A percentile compares a stretch with the other conserved stretches of the same genome.
These are phyloP conservation scores for Atrina japonica DNA, from an alignment of 2,888 invertebrate species.

Conservation along the genomic window DNA sequence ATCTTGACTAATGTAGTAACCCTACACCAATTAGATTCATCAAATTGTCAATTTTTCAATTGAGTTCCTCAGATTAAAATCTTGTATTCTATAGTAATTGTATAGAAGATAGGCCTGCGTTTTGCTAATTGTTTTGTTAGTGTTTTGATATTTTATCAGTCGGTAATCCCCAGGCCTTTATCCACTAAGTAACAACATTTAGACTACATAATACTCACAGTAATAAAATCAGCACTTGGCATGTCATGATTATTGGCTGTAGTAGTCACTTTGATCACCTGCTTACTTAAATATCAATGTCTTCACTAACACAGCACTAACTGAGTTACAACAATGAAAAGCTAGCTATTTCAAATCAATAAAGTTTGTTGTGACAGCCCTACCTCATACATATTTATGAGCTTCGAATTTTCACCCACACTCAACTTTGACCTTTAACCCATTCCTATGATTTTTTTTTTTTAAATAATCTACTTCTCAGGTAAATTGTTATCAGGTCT, in stretches of 20 bases:
- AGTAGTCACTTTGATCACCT: constrained; percentile 25
- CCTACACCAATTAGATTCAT: too few species aligned
- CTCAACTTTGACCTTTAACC: constrained; percentile 33
- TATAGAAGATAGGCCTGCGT: too few species aligned
- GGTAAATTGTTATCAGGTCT: too few species aligned
- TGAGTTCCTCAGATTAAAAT: too few species aligned
- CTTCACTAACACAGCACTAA: constrained; percentile 24
- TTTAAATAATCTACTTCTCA: too few species aligned
- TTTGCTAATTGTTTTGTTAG: too few species aligned
- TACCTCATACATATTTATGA: constrained; percentile 40
- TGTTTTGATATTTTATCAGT: constrained; percentile 22
- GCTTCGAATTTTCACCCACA: constrained; percentile 14
- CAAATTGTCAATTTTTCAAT: too few species aligned
- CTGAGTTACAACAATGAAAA: constrained; percentile 26
- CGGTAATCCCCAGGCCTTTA: constrained; percentile 11
- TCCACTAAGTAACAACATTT: constrained; percentile 15
- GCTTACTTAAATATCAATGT: constrained; percentile 23
- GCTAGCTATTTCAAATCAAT: constrained; percentile 40
- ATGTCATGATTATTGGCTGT: constrained; percentile 31
- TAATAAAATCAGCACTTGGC: constrained; percentile 23
- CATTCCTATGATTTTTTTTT: too few species aligned
- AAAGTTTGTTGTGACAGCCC: constrained; percentile 39
- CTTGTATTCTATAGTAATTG: too few species aligned
- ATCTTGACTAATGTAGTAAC: too few species aligned
- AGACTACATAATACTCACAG: constrained; percentile 35